These are phyloP conservation scores for Seriola dumerili DNA, from an alignment of 2,113 vertebrate species.

Conservation along the genomic window DNA sequence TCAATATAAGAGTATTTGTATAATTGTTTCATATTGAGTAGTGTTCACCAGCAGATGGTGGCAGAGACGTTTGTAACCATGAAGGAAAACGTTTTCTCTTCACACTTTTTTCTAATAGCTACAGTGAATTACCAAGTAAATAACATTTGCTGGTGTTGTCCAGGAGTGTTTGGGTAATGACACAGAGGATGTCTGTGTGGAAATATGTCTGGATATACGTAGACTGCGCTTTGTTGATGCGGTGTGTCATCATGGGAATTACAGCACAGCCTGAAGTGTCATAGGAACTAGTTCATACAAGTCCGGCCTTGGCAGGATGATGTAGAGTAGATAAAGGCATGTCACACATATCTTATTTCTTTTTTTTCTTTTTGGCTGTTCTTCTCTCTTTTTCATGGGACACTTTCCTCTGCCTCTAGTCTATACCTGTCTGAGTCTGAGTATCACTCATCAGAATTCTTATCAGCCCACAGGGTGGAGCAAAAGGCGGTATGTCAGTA, in stretches of 20 bases:
- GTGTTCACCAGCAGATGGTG: conserved; percentile 28
- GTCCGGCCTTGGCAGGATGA: background rate
- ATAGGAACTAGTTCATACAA: conserved; percentile 29
- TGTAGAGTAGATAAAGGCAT: background rate
- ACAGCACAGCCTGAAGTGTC: background rate
- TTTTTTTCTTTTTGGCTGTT: too few species aligned
- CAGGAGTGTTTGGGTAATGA: too few species aligned
- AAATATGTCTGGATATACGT: background rate
- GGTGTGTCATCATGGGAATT: background rate
- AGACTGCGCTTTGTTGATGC: background rate
- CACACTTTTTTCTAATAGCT: too few species aligned
- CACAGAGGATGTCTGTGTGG: background rate
- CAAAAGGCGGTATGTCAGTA: background rate
- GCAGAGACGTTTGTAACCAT: background rate
- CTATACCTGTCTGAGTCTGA: too few species aligned
- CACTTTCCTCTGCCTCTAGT: too few species aligned
- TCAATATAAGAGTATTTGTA: too few species aligned
- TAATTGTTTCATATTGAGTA: too few species aligned
- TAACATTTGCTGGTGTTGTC: too few species aligned
- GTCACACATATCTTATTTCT: background rate
- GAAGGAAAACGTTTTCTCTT: too few species aligned
- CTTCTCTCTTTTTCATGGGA: background rate
- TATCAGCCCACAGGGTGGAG: background rate
- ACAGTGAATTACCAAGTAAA: too few species aligned
- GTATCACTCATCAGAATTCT: background rate